A percentile compares a stretch with the other conserved stretches of the same genome.
phyloP scores from a whole-genome alignment of 2,113 vertebrate species.

The Melanotaenia duboulayi region DNA sequence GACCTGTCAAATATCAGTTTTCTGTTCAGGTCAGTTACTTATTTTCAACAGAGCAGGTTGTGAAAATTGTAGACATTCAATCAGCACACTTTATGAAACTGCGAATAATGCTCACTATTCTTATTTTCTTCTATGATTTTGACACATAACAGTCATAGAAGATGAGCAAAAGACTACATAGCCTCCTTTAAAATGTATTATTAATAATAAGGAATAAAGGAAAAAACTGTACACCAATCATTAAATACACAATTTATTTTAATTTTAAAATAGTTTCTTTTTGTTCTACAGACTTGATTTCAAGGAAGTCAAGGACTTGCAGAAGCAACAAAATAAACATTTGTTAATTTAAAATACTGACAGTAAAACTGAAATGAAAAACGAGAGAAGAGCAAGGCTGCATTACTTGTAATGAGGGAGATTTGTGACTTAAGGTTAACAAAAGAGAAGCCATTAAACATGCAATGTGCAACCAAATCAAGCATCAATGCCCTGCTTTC shows the following conservation, averaged over 20 bases:
- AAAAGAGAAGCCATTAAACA: conserved; percentile 50
- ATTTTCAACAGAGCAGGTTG: too few relatives aligned
- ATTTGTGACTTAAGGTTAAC: conserved; percentile 61
- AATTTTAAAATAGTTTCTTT: conserved; percentile 96
- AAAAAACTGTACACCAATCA: conserved; percentile 53
- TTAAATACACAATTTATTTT: conserved; percentile 98
- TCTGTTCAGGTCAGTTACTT: too few relatives aligned
- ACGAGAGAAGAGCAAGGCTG: conserved; percentile 55
- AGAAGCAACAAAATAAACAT: conserved; percentile 86
- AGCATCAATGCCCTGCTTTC: conserved; percentile 42
- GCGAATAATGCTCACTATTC: too few relatives aligned
- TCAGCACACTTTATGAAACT: too few relatives aligned
- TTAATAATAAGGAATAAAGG: too few relatives aligned
- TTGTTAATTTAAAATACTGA: conserved; percentile 93
- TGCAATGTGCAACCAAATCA: conserved; percentile 65
- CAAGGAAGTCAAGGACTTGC: conserved; percentile 92
- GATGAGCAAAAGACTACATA: too few relatives aligned
- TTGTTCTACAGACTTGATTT: conserved; percentile 95
- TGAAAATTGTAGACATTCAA: too few relatives aligned
- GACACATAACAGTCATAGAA: too few relatives aligned
- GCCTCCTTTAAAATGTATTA: too few relatives aligned
- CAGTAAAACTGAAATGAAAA: conserved; percentile 65
- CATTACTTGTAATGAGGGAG: conserved; percentile 48
- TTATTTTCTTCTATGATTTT: too few relatives aligned
- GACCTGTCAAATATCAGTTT: too few relatives aligned